phyloP scores from a whole-genome alignment of 2,888 invertebrate genomes.

The Neoitamus cyanurus region DNA sequence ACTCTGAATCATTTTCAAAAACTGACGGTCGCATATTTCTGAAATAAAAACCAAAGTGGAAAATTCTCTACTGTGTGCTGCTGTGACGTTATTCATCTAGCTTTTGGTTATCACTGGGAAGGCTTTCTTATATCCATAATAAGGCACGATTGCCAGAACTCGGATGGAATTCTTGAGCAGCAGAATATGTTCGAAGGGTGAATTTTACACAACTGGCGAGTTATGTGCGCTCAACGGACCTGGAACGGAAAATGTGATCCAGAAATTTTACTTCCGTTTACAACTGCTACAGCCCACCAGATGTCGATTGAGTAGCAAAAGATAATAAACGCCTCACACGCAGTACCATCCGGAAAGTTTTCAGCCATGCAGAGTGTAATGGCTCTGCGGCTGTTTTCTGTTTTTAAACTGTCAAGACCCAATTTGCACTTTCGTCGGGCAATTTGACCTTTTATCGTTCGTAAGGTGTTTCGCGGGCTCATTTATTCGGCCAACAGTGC shows the following conservation, averaged over 20 bases:
- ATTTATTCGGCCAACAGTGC: not conserved
- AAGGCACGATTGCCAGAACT: too few relatives aligned
- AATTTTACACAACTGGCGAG: too few relatives aligned
- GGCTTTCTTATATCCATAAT: too few relatives aligned
- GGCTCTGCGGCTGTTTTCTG: conserved; percentile 4
- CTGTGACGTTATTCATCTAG: too few relatives aligned
- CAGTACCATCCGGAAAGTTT: not conserved
- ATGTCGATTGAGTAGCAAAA: not conserved
- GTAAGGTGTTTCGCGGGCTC: not conserved
- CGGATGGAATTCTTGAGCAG: too few relatives aligned
- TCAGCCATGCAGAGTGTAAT: not conserved
- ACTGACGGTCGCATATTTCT: too few relatives aligned
- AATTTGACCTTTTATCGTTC: not conserved
- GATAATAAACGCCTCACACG: not conserved
- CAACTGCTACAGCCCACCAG: not conserved
- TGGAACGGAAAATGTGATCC: not conserved
- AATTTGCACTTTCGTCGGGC: not conserved
- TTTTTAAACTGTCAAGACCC: not conserved
- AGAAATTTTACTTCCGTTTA: not conserved
- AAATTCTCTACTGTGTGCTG: too few relatives aligned
- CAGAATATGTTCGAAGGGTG: too few relatives aligned
- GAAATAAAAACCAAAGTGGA: too few relatives aligned
- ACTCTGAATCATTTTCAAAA: too few relatives aligned
- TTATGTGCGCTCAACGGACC: too few relatives aligned
- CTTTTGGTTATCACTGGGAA: too few relatives aligned